phyloP scores from a whole-genome alignment of 1,140 invertebrate species.

The Orius insidiosus region DNA sequence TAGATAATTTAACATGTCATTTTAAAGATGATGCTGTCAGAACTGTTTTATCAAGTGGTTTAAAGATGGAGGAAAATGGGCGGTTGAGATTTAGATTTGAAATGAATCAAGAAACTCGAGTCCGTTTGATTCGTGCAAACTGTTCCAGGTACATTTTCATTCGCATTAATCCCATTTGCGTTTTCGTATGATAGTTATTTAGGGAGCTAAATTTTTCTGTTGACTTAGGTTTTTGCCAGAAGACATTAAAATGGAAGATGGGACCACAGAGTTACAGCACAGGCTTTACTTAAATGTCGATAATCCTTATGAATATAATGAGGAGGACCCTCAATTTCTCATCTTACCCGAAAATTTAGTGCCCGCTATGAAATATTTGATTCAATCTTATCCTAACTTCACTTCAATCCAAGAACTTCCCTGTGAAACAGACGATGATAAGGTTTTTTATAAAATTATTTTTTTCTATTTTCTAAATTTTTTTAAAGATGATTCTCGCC shows the following conservation, averaged over 20 bases:
- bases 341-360: conserved; percentile 30
- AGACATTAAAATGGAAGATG: conserved; percentile 17
- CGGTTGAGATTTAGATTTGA: conserved; percentile 25
- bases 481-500: not conserved
- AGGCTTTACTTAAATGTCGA: conserved; percentile 36
- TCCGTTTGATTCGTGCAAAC: conserved; percentile 30
- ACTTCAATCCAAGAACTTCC: conserved; percentile 33
- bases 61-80: conserved; percentile 27
- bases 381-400: conserved; percentile 35
- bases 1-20: not conserved
- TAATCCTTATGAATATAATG: conserved; percentile 36
- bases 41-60: conserved; percentile 28
- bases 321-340: conserved; percentile 33
- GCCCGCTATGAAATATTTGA: conserved; percentile 31
- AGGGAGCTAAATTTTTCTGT: conserved; percentile 1
- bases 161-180: conserved; percentile 1
- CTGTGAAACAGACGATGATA: conserved; percentile 26
- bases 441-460: conserved; percentile 16
- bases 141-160: conserved; percentile 25
- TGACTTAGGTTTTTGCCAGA: conserved; percentile 37
- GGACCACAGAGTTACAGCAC: conserved; percentile 16
- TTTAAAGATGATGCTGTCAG: conserved; percentile 17
- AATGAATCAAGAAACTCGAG: conserved; percentile 28
- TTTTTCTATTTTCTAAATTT: not conserved
- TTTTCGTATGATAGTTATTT: not conserved